Percentiles rank a stretch among this genome's conserved stretches.
These are phyloP conservation scores for Leptarthrus brevirostris DNA, from an alignment of 2,888 invertebrate species.

Conservation along the genomic window DNA sequence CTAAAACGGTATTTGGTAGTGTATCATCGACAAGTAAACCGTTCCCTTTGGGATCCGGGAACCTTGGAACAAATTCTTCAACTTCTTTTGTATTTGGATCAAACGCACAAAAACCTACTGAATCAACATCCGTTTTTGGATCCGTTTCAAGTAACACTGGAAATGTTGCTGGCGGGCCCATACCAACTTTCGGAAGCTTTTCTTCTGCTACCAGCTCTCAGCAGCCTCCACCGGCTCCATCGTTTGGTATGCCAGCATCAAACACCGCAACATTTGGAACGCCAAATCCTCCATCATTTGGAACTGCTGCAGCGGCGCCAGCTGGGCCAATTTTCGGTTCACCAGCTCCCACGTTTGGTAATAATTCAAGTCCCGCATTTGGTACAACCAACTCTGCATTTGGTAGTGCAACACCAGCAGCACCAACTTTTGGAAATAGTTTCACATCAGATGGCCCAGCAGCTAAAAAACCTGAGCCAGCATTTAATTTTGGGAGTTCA, in stretches of 20 bases:
- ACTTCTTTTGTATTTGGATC: slow-evolving; percentile 26
- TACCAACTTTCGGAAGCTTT: slow-evolving; percentile 12
- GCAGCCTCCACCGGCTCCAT: slow-evolving; percentile 49
- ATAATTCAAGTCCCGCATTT: slow-evolving; percentile 56
- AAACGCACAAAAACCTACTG: slow-evolving; percentile 31
- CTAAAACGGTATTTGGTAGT: slow-evolving; percentile 47
- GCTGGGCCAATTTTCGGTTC: slow-evolving; percentile 48
- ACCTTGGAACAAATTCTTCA: slow-evolving; percentile 6
- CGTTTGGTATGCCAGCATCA: slow-evolving; percentile 55
- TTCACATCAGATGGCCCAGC: slow-evolving; percentile 55
- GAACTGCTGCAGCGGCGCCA: slow-evolving; percentile 50
- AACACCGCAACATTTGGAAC: slow-evolving; percentile 47
- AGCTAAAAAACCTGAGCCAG: slow-evolving; percentile 59
- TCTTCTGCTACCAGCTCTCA: neutral
- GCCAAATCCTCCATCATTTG: slow-evolving; percentile 51
- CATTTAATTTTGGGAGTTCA: slow-evolving; percentile 57
- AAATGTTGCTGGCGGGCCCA: slow-evolving; percentile 9
- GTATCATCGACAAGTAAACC: slow-evolving; percentile 48
- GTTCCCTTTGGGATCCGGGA: slow-evolving; percentile 7
- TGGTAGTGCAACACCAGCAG: slow-evolving; percentile 50
- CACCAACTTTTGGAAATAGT: slow-evolving; percentile 51
- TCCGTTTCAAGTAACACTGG: slow-evolving; percentile 49
- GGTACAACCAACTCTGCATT: slow-evolving; percentile 54
- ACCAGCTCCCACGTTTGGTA: slow-evolving; percentile 51
- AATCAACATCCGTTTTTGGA: slow-evolving; percentile 55